phyloP scores from a whole-genome alignment of 2,888 invertebrate genomes.

The Stenoptilia bipunctidactyla region DNA sequence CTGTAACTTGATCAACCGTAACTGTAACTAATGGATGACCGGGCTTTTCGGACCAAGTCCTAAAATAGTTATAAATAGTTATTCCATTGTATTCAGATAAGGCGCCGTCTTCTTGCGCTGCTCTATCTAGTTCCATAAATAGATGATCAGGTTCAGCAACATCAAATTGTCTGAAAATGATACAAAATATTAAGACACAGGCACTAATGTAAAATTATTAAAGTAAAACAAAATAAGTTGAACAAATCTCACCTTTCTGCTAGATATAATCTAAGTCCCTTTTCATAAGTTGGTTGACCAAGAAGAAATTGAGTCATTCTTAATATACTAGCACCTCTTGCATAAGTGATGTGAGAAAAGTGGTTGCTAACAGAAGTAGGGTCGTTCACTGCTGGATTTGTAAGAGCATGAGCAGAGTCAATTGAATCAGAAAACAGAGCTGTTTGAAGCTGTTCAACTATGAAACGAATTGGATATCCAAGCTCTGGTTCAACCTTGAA shows the following conservation, averaged over 20 bases:
- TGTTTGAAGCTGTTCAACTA: constrained; percentile 76
- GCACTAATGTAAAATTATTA: background rate
- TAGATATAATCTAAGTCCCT: constrained; percentile 69
- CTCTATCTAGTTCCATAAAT: constrained; percentile 55
- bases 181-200: background rate
- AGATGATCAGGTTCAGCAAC: constrained; percentile 65
- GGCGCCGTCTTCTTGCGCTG: constrained; percentile 32
- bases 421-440: constrained; percentile 73
- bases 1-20: constrained; percentile 40
- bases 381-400: constrained; percentile 59
- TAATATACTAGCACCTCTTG: constrained; percentile 74
- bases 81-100: constrained; percentile 34
- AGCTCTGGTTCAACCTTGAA: constrained; percentile 39
- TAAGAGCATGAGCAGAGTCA: constrained; percentile 70
- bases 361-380: constrained; percentile 70
- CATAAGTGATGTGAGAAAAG: constrained; percentile 79
- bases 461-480: constrained; percentile 63
- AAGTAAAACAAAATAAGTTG: background rate
- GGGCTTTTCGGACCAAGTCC: constrained; percentile 72
- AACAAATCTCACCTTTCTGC: constrained; percentile 37
- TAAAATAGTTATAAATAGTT: constrained; percentile 56
- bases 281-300: constrained; percentile 58
- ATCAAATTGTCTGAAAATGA: constrained; percentile 31
- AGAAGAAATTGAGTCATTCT: constrained; percentile 78
- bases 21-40: constrained; percentile 74